Evolutionary conservation across 1,140 invertebrate species (phyloP).

Genomic region (Oreohelix idahoensis): DNA sequence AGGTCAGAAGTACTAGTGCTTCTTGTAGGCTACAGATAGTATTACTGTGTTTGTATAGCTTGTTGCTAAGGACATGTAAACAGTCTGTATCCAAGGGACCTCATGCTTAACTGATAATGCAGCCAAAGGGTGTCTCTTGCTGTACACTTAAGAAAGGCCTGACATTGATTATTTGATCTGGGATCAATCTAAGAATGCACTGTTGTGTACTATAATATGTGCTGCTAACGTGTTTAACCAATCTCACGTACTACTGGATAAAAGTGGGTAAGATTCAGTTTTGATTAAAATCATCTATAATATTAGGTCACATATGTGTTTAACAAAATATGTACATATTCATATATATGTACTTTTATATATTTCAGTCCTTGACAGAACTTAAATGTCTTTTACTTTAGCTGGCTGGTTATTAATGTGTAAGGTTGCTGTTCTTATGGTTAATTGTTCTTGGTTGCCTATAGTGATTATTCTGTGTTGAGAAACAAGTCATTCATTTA

Average conservation of each 20-base stretch:
- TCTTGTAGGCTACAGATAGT: too few relatives aligned
- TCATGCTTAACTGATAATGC: not conserved
- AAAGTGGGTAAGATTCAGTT: not conserved
- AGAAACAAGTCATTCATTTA: too few relatives aligned
- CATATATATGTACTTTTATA: not conserved
- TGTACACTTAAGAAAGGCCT: too few relatives aligned
- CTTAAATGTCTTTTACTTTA: too few relatives aligned
- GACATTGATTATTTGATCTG: not conserved
- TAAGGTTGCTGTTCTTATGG: too few relatives aligned
- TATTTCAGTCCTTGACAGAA: not conserved
- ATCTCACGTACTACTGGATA: not conserved
- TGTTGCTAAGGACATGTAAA: conserved; percentile 12
- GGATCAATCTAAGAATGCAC: not conserved
- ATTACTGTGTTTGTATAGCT: not conserved
- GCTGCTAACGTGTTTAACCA: not conserved
- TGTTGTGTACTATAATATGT: not conserved
- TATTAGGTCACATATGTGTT: not conserved
- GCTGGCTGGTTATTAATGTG: too few relatives aligned
- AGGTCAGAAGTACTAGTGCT: too few relatives aligned
- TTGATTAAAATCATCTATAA: too few relatives aligned
- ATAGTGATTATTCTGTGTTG: too few relatives aligned
- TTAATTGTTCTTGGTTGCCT: too few relatives aligned
- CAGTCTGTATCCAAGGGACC: not conserved
- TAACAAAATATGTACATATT: not conserved
- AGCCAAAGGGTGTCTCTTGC: not conserved